These are phyloP conservation scores for Ormyrus labotus DNA, from an alignment of 2,888 invertebrate species.

Conservation along the genomic window DNA sequence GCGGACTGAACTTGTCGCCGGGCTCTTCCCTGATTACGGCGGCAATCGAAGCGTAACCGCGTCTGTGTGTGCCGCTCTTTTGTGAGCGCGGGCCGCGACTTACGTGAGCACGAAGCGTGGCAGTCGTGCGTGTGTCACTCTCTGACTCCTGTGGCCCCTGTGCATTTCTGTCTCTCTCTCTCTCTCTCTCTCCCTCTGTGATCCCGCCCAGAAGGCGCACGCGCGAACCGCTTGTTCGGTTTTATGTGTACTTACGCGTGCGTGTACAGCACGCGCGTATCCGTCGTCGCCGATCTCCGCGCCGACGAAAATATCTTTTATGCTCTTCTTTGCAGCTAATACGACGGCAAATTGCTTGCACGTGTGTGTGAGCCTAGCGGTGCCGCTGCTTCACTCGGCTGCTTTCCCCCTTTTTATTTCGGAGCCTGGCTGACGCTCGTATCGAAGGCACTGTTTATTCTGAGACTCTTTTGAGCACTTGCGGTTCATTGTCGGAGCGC, in stretches of 20 bases:
- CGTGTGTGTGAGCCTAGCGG: constrained; percentile 15
- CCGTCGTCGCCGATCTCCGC: constrained; percentile 22
- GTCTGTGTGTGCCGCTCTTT: constrained; percentile 54
- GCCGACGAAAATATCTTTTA: constrained; percentile 50
- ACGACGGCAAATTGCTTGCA: constrained; percentile 55
- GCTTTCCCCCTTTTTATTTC: too few relatives aligned
- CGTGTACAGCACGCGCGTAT: neutral
- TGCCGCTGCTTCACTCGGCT: neutral
- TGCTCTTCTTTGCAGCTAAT: constrained; percentile 43
- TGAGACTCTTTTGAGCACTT: neutral
- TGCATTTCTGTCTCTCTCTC: neutral
- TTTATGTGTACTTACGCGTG: neutral
- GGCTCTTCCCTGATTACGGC: constrained; percentile 57
- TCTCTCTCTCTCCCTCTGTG: constrained; percentile 63
- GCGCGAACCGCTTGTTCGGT: constrained; percentile 59
- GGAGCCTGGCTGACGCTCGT: neutral
- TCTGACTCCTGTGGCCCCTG: constrained; percentile 61
- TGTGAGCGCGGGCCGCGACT: constrained; percentile 56
- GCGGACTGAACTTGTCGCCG: constrained; percentile 41
- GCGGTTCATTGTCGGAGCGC: neutral
- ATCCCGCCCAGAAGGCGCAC: constrained; percentile 73
- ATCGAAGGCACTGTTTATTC: neutral
- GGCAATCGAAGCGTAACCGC: constrained; percentile 71
- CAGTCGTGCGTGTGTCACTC: constrained; percentile 75
- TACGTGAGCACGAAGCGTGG: constrained; percentile 74